A percentile compares a stretch with the other conserved stretches of the same genome.
Conservation (phyloP, 2,113 vertebrate species). For the Eurypyga helias region DNA sequence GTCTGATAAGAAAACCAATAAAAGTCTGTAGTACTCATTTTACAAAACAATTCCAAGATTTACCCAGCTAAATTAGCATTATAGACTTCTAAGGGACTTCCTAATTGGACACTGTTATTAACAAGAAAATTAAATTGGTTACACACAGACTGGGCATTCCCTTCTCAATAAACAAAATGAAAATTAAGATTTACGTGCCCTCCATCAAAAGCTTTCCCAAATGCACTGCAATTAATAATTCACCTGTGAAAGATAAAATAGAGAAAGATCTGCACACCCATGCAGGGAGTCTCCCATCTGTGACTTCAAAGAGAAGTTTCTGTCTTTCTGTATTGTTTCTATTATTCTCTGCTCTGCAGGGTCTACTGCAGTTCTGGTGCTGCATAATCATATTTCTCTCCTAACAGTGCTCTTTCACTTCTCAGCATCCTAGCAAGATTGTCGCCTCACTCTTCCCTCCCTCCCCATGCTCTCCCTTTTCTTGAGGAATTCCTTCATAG, state of each 20-base stretch:
- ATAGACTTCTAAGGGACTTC: constrained; percentile 43
- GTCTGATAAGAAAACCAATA: not conserved
- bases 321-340: not conserved
- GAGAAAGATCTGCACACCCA: not conserved
- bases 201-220: constrained; percentile 32
- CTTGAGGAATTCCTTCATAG: not conserved
- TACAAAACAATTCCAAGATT: constrained; percentile 32
- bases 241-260: not conserved
- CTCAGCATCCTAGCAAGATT: not conserved
- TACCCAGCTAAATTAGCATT: constrained; percentile 46
- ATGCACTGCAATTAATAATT: constrained; percentile 47
- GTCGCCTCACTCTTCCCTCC: not conserved
- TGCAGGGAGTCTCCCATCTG: not conserved
- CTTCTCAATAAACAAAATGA: constrained; percentile 47
- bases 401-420: not conserved
- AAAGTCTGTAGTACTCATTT: not conserved
- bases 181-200: constrained; percentile 9
- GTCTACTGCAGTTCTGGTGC: not conserved
- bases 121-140: constrained; percentile 51
- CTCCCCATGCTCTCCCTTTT: not conserved
- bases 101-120: constrained; percentile 56
- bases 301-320: not conserved
- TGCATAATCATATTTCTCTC: not conserved
- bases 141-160: not conserved
- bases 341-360: not conserved